A percentile compares a stretch with the other conserved stretches of the same genome.
These are phyloP conservation scores for Seira musarum DNA, from an alignment of 2,888 invertebrate genomes.

Conservation along the genomic window DNA sequence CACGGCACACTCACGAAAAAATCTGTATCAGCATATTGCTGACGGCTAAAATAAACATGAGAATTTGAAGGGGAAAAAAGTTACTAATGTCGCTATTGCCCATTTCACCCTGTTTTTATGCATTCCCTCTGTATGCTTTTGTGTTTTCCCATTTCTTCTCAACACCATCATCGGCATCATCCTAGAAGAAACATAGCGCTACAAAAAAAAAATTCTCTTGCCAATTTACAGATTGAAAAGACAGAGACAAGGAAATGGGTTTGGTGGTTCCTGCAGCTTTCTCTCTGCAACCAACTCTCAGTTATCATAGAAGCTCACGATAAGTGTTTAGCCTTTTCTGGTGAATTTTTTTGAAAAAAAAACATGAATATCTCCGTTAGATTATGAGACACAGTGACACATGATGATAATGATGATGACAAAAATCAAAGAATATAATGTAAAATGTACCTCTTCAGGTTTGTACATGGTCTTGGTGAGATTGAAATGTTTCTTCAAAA, in stretches of 20 bases:
- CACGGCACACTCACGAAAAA: too few relatives aligned
- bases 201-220: background rate
- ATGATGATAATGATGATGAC: background rate
- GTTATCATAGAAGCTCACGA: too few relatives aligned
- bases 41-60: conserved; percentile 13
- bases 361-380: background rate
- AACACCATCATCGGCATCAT: background rate
- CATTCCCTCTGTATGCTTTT: background rate
- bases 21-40: conserved; percentile 7
- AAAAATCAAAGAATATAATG: background rate
- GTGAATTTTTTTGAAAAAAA: background rate
- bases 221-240: conserved; percentile 10
- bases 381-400: background rate
- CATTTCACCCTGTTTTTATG: background rate
- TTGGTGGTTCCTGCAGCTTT: conserved; percentile 31
- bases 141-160: background rate
- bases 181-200: too few relatives aligned
- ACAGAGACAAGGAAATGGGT: conserved; percentile 28
- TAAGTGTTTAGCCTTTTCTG: background rate
- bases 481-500: too few relatives aligned
- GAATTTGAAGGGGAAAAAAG: background rate
- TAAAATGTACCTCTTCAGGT: background rate
- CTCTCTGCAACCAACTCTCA: background rate
- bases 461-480: too few relatives aligned
- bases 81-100: conserved; percentile 9